Evolutionary conservation across 1,140 invertebrate species (phyloP), one percentile per base, ranked within the genome.

Genomic region (Diuraphis noxia): DNA sequence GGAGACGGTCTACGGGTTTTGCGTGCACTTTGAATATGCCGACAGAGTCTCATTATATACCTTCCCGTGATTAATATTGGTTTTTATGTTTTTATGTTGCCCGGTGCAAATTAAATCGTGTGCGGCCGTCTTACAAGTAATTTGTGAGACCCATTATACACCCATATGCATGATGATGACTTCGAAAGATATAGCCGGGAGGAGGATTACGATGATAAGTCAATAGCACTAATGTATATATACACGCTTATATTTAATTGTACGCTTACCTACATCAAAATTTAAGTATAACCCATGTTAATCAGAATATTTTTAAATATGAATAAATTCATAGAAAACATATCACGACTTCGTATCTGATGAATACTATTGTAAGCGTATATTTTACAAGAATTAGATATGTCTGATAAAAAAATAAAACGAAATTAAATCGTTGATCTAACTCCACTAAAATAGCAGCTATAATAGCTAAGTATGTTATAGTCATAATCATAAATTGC

Each of bases 81-180:
- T 88, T 72, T 72, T 88, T 88, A 72, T 49, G 46, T 49, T 88
- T n/a, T n/a, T n/a, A n/a, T n/a, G 49, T 88, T 72, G 56, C 87
- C 56, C 87, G 87, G 56, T 72, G 87, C 63, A 88, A 72, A 88
- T 88, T 72, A 88, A 88, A 88, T 88, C 87, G 87, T 88, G 87
- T 88, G 87, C 87, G 87, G 87, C 87, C 87, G 52, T 13, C 38
- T 56, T 63, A 88, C 87, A 30, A 4, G 52, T 88, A 88, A 88
- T 88, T 88, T 88, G 56, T 72, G 84, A 88, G 87, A 41, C 87
- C 52, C 38, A 88, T 88, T 88, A 72, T 72, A 49, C 85, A 84
- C 82, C 40, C 40, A 43, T 86, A 43, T n/a, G 30, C 84, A 85
- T 46, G 43, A 86, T 86, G 43, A 86, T 86, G n/a, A 86, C 43